Percentiles rank a stretch among this genome's conserved stretches.
Evolutionary conservation across 2,888 invertebrate species (phyloP).

Genomic region (Pecten maximus): DNA sequence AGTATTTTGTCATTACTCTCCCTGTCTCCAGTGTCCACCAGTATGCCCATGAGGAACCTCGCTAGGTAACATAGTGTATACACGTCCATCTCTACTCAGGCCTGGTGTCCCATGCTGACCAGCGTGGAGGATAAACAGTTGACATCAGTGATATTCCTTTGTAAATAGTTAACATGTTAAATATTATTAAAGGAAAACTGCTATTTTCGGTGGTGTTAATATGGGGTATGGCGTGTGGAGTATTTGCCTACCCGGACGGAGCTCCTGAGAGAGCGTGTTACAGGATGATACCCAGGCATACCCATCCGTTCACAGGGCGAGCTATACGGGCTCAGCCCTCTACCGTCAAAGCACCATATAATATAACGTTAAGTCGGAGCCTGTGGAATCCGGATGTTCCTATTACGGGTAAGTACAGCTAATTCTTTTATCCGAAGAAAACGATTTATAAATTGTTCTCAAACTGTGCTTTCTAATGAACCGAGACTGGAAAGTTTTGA

Average conservation of each 20-base stretch:
- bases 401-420: slow-evolving; percentile 45
- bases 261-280: slow-evolving; percentile 64
- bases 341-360: slow-evolving; percentile 45
- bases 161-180: not conserved
- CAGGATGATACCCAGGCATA: slow-evolving; percentile 68
- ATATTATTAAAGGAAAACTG: not conserved
- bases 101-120: not conserved
- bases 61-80: not conserved
- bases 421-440: not conserved
- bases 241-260: slow-evolving; percentile 61
- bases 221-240: not conserved
- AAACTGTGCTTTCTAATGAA: too few relatives aligned
- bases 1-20: not conserved
- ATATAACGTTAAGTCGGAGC: slow-evolving; percentile 47
- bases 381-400: slow-evolving; percentile 43
- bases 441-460: too few relatives aligned
- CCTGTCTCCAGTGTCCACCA: not conserved
- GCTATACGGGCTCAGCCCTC: slow-evolving; percentile 45
- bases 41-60: not conserved
- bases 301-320: slow-evolving; percentile 65
- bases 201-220: not conserved
- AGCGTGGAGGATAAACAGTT: not conserved
- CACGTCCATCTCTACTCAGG: not conserved
- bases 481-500: too few relatives aligned
- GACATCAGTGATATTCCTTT: not conserved